Evolutionary conservation across 2,797 vertebrate genomes (phyloP).

Genomic region (Pseudotriccus pelzelni): DNA sequence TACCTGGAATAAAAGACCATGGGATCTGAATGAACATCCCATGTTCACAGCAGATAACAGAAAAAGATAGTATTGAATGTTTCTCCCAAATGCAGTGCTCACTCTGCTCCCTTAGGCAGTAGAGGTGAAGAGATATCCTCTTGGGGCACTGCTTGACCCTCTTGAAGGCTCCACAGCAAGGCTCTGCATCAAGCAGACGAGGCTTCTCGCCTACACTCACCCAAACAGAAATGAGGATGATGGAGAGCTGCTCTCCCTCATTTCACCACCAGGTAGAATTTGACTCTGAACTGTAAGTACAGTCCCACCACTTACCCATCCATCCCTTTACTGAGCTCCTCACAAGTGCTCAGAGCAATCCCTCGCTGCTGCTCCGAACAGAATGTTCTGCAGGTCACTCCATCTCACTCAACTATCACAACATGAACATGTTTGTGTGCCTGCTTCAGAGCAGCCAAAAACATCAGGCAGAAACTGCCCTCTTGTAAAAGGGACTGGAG

Average conservation of each 20-base stretch:
- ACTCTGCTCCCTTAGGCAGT: background rate
- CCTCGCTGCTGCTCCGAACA: slow-evolving; percentile 13
- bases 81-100: background rate
- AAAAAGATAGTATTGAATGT: background rate
- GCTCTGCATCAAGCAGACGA: background rate
- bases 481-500: background rate
- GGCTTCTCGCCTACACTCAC: background rate
- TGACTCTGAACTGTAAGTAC: background rate
- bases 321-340: background rate
- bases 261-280: background rate
- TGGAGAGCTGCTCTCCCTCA: background rate
- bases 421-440: background rate
- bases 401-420: background rate
- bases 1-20: background rate
- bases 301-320: background rate
- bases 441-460: slow-evolving; percentile 37
- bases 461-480: slow-evolving; percentile 8
- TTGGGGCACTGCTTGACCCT: background rate
- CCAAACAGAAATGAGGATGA: background rate
- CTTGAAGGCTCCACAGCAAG: background rate
- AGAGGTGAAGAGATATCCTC: background rate
- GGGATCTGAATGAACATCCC: background rate
- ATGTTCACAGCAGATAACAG: background rate
- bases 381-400: slow-evolving; percentile 31
- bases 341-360: background rate